Conservation (phyloP, 1,140 invertebrate species). For the Heliconius himera region DNA sequence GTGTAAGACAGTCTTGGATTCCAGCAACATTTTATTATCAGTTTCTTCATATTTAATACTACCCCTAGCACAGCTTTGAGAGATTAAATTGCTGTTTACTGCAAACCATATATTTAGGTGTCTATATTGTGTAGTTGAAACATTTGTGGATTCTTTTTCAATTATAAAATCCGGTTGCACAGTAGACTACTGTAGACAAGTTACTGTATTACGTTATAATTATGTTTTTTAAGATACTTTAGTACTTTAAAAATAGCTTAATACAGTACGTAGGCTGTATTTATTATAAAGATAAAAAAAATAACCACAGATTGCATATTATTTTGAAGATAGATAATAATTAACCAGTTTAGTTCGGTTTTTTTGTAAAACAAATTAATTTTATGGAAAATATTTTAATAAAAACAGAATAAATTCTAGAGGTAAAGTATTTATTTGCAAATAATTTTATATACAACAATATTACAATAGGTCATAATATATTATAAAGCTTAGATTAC, state of each 20-base stretch:
- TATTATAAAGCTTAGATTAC: neutral
- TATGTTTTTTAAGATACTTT: neutral
- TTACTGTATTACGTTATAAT: neutral
- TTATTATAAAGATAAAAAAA: neutral
- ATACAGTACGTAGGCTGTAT: neutral
- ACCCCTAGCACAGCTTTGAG: constrained; percentile 30
- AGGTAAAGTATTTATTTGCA: too few species aligned
- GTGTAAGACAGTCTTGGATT: constrained; percentile 19
- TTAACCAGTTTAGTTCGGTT: too few species aligned
- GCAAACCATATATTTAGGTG: constrained; percentile 22
- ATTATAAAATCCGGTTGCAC: constrained; percentile 23
- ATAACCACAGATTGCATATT: too few species aligned
- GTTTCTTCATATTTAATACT: constrained; percentile 26
- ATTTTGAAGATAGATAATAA: too few species aligned
- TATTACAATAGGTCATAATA: too few species aligned
- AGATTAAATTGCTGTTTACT: constrained; percentile 18
- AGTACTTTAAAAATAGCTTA: neutral
- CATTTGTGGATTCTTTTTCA: constrained; percentile 15
- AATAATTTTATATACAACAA: too few species aligned
- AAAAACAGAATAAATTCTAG: too few species aligned
- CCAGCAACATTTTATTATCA: constrained; percentile 21
- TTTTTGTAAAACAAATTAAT: too few species aligned
- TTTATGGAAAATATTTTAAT: too few species aligned
- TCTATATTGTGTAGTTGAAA: constrained; percentile 18
- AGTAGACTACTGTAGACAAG: neutral